Evolutionary conservation across 1,140 invertebrate species (phyloP).

Genomic region (Brachionus plicatilis): DNA sequence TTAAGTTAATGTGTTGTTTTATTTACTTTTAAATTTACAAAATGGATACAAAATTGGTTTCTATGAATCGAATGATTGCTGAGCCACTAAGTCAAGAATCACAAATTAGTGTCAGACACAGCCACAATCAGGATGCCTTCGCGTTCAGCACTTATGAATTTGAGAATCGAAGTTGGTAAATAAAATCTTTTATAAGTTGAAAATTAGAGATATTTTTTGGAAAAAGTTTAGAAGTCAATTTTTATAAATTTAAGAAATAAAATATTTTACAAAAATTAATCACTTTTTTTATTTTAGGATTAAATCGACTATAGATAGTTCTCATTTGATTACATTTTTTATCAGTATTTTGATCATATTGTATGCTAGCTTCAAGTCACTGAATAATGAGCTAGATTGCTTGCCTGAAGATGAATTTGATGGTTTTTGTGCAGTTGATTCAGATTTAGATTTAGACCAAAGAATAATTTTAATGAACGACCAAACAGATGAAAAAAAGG

Average conservation of each 20-base stretch:
- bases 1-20: not conserved
- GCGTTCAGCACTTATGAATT: not conserved
- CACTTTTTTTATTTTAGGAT: conserved; percentile 61
- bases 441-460: not conserved
- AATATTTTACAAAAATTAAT: not conserved
- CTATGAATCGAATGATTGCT: not conserved
- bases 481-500: conserved; percentile 41
- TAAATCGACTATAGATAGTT: conserved; percentile 88
- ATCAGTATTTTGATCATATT: conserved; percentile 95
- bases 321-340: conserved; percentile 86
- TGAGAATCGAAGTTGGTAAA: conserved; percentile 3
- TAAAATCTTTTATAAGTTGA: no score
- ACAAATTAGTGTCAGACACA: not conserved
- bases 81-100: not conserved
- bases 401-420: not conserved
- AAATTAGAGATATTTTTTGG: no score
- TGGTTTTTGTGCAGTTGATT: not conserved
- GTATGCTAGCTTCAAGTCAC: conserved; percentile 76
- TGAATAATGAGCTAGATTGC: not conserved
- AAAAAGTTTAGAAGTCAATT: no score
- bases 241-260: no score
- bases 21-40: not conserved
- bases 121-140: not conserved
- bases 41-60: not conserved
- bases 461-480: conserved; percentile 21